Percentiles rank a stretch among this genome's conserved stretches.
These are phyloP conservation scores for Eupleurogrammus muticus DNA, from an alignment of 2,797 vertebrate species.

Conservation along the genomic window DNA sequence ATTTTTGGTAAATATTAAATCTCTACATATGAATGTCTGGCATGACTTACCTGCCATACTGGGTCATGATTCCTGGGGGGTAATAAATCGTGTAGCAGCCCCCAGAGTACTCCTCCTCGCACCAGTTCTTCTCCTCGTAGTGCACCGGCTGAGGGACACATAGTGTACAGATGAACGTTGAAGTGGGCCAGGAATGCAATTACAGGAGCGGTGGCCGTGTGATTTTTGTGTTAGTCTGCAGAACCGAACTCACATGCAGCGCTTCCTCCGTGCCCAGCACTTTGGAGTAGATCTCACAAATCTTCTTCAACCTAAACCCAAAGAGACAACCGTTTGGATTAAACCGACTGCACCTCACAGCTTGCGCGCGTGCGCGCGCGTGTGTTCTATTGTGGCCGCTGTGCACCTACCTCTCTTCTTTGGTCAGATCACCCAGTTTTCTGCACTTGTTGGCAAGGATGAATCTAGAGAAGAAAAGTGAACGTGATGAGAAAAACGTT, in stretches of 20 bases:
- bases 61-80: slow-evolving; percentile 95
- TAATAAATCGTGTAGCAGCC: slow-evolving; percentile 97
- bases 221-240: not conserved
- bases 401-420: slow-evolving; percentile 90
- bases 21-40: too few relatives aligned
- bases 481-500: slow-evolving; percentile 12
- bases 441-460: slow-evolving; percentile 93
- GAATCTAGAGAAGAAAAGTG: slow-evolving; percentile 85
- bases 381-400: not conserved
- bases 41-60: slow-evolving; percentile 90
- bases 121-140: slow-evolving; percentile 99
- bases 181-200: not conserved
- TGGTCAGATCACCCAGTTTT: slow-evolving; percentile 87
- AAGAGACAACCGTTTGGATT: slow-evolving; percentile 27
- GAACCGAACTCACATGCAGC: slow-evolving; percentile 87
- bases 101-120: slow-evolving; percentile 96
- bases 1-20: too few relatives aligned
- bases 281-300: slow-evolving; percentile 95
- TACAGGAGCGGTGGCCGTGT: not conserved
- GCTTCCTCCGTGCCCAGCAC: slow-evolving; percentile 92
- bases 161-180: not conserved
- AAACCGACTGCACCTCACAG: not conserved
- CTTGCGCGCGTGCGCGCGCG: too few relatives aligned
- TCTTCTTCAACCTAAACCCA: slow-evolving; percentile 85
- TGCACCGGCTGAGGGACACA: slow-evolving; percentile 89